Conservation (phyloP, 2,888 invertebrate genomes). For the Conops quadrifasciatus region DNA sequence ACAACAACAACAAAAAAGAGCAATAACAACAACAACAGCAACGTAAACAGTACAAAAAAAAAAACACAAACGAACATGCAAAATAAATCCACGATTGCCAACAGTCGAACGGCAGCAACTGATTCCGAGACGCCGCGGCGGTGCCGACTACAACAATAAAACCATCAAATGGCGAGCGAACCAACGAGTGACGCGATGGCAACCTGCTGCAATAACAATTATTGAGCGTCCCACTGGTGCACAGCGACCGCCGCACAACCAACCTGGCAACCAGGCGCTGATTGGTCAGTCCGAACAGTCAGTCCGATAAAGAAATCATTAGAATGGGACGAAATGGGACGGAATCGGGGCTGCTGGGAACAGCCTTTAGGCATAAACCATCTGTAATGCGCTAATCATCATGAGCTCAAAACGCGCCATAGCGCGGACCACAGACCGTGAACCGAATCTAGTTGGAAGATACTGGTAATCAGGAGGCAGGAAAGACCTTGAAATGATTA, state of each 20-base stretch:
- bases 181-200: conserved; percentile 10
- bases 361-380: background rate
- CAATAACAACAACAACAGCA: conserved; percentile 3
- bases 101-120: conserved; percentile 1
- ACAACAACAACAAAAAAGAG: conserved; percentile 4
- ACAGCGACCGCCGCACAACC: background rate
- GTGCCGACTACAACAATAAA: conserved; percentile 16
- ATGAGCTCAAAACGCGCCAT: background rate
- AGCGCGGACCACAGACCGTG: background rate
- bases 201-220: conserved; percentile 29
- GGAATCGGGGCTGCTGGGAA: background rate
- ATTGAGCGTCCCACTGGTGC: conserved; percentile 15
- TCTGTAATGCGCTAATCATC: background rate
- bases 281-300: background rate
- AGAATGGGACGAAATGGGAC: background rate
- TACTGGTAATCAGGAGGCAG: background rate
- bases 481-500: conserved; percentile 23
- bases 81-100: background rate
- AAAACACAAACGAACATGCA: background rate
- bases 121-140: background rate
- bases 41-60: background rate
- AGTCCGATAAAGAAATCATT: conserved; percentile 23
- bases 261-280: background rate
- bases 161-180: conserved; percentile 16
- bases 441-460: background rate